These are phyloP conservation scores for Eledone cirrhosa DNA, from an alignment of 2,888 invertebrate genomes.

Conservation along the genomic window DNA sequence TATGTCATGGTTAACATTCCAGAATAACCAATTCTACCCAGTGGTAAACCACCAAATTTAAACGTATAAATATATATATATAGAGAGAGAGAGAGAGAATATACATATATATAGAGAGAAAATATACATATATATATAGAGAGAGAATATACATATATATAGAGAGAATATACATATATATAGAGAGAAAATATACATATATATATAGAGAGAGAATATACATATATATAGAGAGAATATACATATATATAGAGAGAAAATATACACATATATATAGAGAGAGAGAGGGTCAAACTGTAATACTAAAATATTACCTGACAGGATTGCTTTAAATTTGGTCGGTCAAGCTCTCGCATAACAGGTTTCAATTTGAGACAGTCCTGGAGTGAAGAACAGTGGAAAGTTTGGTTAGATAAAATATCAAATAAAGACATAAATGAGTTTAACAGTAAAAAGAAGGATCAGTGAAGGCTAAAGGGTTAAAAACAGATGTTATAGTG, in stretches of 20 bases:
- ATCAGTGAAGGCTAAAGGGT: neutral
- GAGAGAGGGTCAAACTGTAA: neutral
- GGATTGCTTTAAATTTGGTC: slow-evolving; percentile 54
- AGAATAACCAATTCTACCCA: too few relatives aligned
- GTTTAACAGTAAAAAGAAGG: neutral
- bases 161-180: neutral
- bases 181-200: neutral
- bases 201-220: slow-evolving; percentile 4
- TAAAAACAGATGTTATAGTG: neutral
- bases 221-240: neutral
- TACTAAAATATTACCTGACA: slow-evolving; percentile 50
- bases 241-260: neutral
- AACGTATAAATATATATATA: too few relatives aligned
- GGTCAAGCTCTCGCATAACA: slow-evolving; percentile 53
- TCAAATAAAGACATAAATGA: neutral
- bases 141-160: neutral
- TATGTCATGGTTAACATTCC: too few relatives aligned
- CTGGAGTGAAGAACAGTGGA: slow-evolving; percentile 38
- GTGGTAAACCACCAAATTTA: too few relatives aligned
- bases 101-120: too few relatives aligned
- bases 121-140: neutral
- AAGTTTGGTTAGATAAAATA: neutral
- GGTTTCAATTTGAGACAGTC: slow-evolving; percentile 50
- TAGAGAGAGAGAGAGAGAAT: too few relatives aligned
- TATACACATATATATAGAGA: neutral